Conservation (phyloP, 2,888 invertebrate genomes). For the Zele albiditarsus region DNA sequence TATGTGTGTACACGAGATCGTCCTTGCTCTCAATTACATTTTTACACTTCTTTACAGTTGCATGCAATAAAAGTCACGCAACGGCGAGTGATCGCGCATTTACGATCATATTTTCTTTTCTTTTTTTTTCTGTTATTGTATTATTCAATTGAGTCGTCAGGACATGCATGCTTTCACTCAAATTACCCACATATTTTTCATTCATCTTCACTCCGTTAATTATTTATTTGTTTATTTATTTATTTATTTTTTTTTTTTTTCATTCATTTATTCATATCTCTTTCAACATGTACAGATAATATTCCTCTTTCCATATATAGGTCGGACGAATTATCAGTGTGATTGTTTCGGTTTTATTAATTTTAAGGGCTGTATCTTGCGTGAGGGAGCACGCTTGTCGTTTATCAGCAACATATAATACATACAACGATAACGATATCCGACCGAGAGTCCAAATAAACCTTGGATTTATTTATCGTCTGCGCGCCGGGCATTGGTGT, state of each 20-base stretch:
- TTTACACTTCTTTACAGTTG: conserved; percentile 8
- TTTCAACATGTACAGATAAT: too few relatives aligned
- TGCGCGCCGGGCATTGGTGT: conserved; percentile 51
- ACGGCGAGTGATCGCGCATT: conserved; percentile 35
- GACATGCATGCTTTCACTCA: too few relatives aligned
- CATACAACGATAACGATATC: conserved; percentile 35
- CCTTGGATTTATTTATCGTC: conserved; percentile 58
- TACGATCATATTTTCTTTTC: conserved; percentile 3
- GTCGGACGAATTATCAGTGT: not conserved
- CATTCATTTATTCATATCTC: not conserved
- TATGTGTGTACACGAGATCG: not conserved
- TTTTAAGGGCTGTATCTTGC: conserved; percentile 10
- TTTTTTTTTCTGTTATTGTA: conserved; percentile 13
- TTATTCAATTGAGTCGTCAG: not conserved
- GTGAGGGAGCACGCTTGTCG: not conserved
- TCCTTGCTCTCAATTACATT: conserved; percentile 32
- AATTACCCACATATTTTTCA: too few relatives aligned
- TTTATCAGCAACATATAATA: conserved; percentile 37
- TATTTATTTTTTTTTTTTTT: not conserved
- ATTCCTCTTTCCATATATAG: too few relatives aligned
- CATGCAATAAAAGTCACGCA: conserved; percentile 48
- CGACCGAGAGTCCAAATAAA: conserved; percentile 51
- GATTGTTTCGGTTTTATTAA: not conserved
- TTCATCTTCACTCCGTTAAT: not conserved
- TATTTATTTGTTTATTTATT: not conserved